These are phyloP conservation scores for Euphonia xanthogaster DNA, from an alignment of 2,797 vertebrate genomes.

Conservation along the genomic window DNA sequence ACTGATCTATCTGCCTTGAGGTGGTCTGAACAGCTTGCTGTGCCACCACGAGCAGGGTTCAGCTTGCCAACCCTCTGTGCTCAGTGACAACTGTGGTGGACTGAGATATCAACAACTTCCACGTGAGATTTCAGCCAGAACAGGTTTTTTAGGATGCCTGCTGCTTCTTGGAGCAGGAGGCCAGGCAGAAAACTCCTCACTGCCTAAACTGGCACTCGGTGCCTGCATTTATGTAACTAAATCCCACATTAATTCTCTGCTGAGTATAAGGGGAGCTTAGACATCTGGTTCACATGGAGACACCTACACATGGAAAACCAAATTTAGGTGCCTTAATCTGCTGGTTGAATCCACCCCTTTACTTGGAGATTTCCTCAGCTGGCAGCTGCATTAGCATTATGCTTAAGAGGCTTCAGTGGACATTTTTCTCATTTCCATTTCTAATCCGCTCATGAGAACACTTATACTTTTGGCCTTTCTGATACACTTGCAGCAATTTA, in stretches of 20 bases:
- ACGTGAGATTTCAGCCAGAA: not conserved
- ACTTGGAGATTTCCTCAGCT: slow-evolving; percentile 20
- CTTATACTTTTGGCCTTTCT: not conserved
- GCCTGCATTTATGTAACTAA: slow-evolving; percentile 21
- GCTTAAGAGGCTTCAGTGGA: not conserved
- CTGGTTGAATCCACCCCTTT: not conserved
- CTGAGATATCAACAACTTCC: not conserved
- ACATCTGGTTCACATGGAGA: slow-evolving; percentile 57
- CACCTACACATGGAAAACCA: slow-evolving; percentile 36
- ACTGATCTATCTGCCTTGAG: not conserved
- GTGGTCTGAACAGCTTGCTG: not conserved
- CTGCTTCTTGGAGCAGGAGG: not conserved
- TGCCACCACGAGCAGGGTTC: not conserved
- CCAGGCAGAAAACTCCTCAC: not conserved
- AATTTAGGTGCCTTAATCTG: slow-evolving; percentile 49
- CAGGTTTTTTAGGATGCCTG: not conserved
- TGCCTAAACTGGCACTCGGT: not conserved
- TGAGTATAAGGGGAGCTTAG: slow-evolving; percentile 1
- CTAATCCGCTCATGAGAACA: not conserved
- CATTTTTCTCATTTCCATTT: not conserved
- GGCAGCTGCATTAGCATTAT: slow-evolving; percentile 18
- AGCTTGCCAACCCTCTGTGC: not conserved
- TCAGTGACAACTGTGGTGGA: not conserved
- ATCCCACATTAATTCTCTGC: not conserved
- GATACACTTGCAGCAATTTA: not conserved